Evolutionary conservation across 2,888 invertebrate genomes (phyloP).

Genomic region (Tuberolachnus salignus): DNA sequence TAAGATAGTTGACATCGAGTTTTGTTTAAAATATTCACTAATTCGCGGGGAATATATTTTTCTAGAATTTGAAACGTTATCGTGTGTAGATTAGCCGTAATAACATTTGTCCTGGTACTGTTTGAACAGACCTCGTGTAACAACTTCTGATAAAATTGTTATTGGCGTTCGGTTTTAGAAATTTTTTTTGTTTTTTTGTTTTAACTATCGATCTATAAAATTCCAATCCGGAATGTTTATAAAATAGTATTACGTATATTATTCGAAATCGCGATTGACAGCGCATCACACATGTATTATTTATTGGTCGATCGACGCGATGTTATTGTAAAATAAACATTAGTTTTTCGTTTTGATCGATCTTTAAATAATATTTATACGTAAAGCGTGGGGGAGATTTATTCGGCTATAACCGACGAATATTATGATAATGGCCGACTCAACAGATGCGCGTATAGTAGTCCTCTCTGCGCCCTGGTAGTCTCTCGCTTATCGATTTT

Average conservation of each 20-base stretch:
- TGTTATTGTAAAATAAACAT: conserved; percentile 37
- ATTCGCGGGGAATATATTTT: too few species aligned
- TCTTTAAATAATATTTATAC: conserved; percentile 18
- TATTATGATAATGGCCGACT: background rate
- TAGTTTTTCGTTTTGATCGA: conserved; percentile 35
- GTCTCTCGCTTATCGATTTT: background rate
- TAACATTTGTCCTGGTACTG: too few species aligned
- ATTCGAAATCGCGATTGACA: conserved; percentile 4
- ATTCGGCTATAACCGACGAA: background rate
- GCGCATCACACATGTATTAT: conserved; percentile 3
- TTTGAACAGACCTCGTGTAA: too few species aligned
- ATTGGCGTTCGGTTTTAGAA: too few species aligned
- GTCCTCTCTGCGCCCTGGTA: background rate
- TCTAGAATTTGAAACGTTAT: too few species aligned
- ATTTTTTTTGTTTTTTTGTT: too few species aligned
- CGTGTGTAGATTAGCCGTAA: too few species aligned
- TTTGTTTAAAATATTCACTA: too few species aligned
- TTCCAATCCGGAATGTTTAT: background rate
- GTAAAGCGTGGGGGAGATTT: background rate
- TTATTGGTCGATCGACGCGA: conserved; percentile 21
- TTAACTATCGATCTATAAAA: background rate
- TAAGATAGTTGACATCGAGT: too few species aligned
- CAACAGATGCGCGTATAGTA: conserved; percentile 7
- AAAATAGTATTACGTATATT: background rate
- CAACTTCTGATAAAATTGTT: too few species aligned